These are phyloP conservation scores for Mesoclemmys tuberculata DNA, from an alignment of 2,113 vertebrate species.

Conservation along the genomic window DNA sequence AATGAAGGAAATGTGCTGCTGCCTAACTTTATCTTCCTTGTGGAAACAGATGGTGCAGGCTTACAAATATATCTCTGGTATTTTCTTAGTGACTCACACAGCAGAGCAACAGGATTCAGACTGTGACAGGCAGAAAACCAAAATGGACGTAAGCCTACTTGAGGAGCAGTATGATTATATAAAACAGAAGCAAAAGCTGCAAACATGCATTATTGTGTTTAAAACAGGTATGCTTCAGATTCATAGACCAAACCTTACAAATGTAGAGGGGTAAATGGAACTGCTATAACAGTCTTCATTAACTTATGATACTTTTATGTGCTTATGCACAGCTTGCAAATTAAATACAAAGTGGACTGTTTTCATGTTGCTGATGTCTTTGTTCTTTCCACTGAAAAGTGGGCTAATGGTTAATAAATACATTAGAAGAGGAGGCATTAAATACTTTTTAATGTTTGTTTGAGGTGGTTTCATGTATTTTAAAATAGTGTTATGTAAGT, in stretches of 20 bases:
- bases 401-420: not conserved
- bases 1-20: slow-evolving; percentile 75
- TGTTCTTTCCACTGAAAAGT: not conserved
- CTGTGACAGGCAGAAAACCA: slow-evolving; percentile 49
- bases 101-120: slow-evolving; percentile 69
- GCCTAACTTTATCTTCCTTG: slow-evolving; percentile 71
- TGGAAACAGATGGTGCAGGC: slow-evolving; percentile 75
- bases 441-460: not conserved
- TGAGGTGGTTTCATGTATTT: not conserved
- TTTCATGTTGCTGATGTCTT: not conserved
- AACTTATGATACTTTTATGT: not conserved
- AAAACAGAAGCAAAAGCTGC: slow-evolving; percentile 79
- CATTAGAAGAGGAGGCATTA: not conserved
- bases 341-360: not conserved
- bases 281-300: not conserved
- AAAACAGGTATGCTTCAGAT: slow-evolving; percentile 79
- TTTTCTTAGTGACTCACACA: slow-evolving; percentile 69
- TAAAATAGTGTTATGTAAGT: not conserved
- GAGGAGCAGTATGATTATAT: slow-evolving; percentile 82
- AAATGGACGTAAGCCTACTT: slow-evolving; percentile 84
- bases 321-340: not conserved
- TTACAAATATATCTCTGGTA: slow-evolving; percentile 68
- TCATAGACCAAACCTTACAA: not conserved
- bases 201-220: slow-evolving; percentile 79
- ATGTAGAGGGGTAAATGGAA: not conserved